Evolutionary conservation across 2,888 invertebrate genomes (phyloP), one percentile per base, ranked within the genome.

Genomic region (Eupithecia insigniata): DNA sequence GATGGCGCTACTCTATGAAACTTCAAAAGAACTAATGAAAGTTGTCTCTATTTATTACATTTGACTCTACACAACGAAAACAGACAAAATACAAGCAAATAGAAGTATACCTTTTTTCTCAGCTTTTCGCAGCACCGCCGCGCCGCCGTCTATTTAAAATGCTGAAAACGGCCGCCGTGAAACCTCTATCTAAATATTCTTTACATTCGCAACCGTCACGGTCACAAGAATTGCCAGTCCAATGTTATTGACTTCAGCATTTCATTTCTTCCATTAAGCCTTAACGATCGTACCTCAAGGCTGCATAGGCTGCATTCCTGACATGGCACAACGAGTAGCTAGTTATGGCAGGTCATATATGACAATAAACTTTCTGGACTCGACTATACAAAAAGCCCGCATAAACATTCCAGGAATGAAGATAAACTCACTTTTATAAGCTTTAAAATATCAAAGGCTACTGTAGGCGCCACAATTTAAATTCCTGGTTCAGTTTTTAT

Each of bases 131-230:
- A 51, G 46, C 46, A 22, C 10, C 22, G 22, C 22, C 22, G 46
- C 1, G 22, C 22, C 46, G 46, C 10, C 22, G 22, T 51, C 46
- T 51, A 22, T n/a, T 51, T 22, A 22, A 10, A 22, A 22, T 16
- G 22, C 22, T 8, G 8, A 46, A 22, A 10, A 46, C 46, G 2
- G 46, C 46, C 1, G 10, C 46, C n/a, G 46, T 46, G 46, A 22
- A 51, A 22, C 46, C 8, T n/a, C n/a, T 18, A 51, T 22, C 43
- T n/a, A n/a, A 18, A 8, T 43, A 18, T 51, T 89, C 88, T 87
- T 87, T 85, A 86, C 85, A 90, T 89, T 88, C 87, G 84, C 86
- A 90, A 90, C 90, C 89, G 88, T 89, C 85, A 85, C 83, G 82
- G 81, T 83, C 81, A 84, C 78, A 76, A 79, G 79, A 84, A 83